Conservation (phyloP, 2,888 invertebrate genomes). For the Ectemnius continuus region DNA sequence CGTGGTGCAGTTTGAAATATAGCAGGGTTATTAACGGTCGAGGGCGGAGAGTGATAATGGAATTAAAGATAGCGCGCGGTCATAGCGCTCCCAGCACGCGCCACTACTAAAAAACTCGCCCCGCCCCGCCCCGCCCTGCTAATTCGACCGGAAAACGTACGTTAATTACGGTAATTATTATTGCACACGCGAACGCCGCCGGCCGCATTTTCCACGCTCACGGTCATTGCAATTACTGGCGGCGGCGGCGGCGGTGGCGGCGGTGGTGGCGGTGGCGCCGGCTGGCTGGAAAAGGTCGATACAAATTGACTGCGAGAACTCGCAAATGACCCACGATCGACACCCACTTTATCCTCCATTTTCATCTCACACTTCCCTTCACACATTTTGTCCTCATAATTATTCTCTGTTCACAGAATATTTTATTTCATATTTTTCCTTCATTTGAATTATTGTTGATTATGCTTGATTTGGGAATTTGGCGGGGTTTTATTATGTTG, state of each 20-base stretch:
- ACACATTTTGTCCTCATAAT: no score
- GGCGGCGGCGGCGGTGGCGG: no score
- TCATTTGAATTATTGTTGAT: no score
- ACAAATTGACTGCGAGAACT: not conserved
- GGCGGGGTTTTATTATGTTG: no score
- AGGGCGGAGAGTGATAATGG: not conserved
- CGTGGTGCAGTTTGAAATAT: no score
- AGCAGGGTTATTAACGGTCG: no score
- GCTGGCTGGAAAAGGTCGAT: not conserved
- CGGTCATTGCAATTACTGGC: not conserved
- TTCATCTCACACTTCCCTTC: no score
- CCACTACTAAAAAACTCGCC: not conserved
- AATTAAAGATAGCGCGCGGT: not conserved
- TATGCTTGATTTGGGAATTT: no score
- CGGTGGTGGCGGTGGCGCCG: not conserved
- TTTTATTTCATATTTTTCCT: no score
- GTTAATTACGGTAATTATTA: constrained; percentile 19
- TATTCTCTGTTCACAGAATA: no score
- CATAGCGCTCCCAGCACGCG: not conserved
- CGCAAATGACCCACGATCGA: no score
- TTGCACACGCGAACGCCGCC: not conserved
- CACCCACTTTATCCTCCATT: no score
- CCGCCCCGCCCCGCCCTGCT: not conserved
- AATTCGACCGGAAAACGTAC: constrained; percentile 13
- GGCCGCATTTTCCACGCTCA: not conserved